Conservation (phyloP, 1,140 invertebrate genomes). For the Rhyacophila brunnea region DNA sequence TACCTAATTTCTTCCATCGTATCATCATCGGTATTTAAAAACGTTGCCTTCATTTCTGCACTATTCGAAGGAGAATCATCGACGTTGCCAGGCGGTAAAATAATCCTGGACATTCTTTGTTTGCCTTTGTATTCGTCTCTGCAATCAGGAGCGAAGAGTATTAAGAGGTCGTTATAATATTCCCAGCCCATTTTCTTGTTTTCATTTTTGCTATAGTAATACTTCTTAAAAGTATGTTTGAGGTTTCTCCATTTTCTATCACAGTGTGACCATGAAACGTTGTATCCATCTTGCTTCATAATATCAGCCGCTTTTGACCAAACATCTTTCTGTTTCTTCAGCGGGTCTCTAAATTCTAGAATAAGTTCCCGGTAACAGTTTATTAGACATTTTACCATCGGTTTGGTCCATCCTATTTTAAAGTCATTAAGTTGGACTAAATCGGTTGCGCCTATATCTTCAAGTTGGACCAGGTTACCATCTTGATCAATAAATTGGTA, state of each 20-base stretch:
- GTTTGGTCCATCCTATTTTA: slow-evolving; percentile 13
- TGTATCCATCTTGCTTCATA: slow-evolving; percentile 2
- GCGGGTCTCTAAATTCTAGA: slow-evolving; percentile 7
- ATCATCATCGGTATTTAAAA: not conserved
- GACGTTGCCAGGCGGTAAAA: slow-evolving; percentile 1
- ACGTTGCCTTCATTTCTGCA: not conserved
- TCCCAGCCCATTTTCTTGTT: slow-evolving; percentile 5
- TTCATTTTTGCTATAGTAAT: slow-evolving; percentile 10
- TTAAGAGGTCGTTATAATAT: slow-evolving; percentile 9
- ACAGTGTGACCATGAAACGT: slow-evolving; percentile 8
- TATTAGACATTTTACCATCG: slow-evolving; percentile 13
- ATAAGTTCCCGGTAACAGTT: slow-evolving; percentile 13
- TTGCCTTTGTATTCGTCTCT: slow-evolving; percentile 2
- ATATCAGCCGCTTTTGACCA: slow-evolving; percentile 7
- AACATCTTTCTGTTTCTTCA: slow-evolving; percentile 13
- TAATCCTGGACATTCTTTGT: slow-evolving; percentile 10
- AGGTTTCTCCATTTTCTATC: slow-evolving; percentile 15
- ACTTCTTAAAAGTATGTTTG: slow-evolving; percentile 16
- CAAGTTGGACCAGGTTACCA: not conserved
- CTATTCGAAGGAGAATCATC: not conserved
- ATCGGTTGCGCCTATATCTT: not conserved
- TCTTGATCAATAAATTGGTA: slow-evolving; percentile 6
- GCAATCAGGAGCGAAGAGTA: slow-evolving; percentile 4
- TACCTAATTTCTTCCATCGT: not conserved
- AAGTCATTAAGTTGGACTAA: not conserved